Base-by-base conservation (phyloP, 2,888 invertebrate species). In the Pandemis corylana region DNA sequence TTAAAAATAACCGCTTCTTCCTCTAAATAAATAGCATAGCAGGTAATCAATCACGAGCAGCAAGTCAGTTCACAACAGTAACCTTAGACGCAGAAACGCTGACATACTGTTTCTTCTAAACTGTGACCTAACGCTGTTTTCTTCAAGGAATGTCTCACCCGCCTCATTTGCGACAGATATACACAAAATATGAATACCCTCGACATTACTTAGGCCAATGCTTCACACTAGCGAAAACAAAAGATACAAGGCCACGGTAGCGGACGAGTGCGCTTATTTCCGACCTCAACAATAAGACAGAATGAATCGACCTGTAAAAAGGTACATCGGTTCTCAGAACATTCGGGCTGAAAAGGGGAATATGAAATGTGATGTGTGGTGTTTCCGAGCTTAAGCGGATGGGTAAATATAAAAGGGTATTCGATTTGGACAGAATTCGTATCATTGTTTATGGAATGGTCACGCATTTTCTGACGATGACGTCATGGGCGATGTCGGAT, bases 141-240 rank as follows among this genome's bases (percentile, higher is more conserved):
- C 71, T 74, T 62, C 15, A 13, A 66, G 70, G 70, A 67, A 62
- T 71, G 71, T 67, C 75, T 62, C 67, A 71, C 75, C 75, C 71
- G 75, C 63, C 75, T 71, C 75, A 75, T 75, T 75, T 75, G 71
- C 67, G 71, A 67, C 75, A 75, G 69, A 74, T 70, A 75, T 74
- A 68, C 51, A 74, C 66, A 67, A 67, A 62, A 75, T 71, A 67
- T 36, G 62, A 66, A 66, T 67, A 36, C 36, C 67, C 67, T 70
- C 53, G 75, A 67, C 67, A 67, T 67, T 62, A 44, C 42, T 66
- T 53, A 71, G 66, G 65, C 28, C 68, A 49, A 49, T 53, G 69
- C 49, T 61, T 66, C 53, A 71, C 70, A 71, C 70, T 67, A 67
- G 71, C 62, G 53, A 59, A 63, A 59, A 65, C 73, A 64, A 69